Evolutionary conservation across 2,888 invertebrate species (phyloP).

Genomic region (Volucella inanis): DNA sequence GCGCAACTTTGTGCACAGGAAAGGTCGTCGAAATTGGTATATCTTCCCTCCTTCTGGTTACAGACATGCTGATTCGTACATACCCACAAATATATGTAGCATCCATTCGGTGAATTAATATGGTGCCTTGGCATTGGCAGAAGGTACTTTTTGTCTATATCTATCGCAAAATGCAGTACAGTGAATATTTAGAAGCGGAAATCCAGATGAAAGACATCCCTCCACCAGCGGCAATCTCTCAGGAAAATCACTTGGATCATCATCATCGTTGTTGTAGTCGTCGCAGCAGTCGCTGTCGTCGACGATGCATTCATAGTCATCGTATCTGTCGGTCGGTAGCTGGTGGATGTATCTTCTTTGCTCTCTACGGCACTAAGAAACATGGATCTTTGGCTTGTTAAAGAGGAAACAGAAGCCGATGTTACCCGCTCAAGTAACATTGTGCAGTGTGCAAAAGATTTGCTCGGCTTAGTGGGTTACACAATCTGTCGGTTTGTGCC

Average conservation of each 20-base stretch:
- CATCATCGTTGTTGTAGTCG: constrained; percentile 54
- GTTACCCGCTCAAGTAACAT: constrained; percentile 70
- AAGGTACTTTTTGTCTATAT: constrained; percentile 25
- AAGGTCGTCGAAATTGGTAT: constrained; percentile 73
- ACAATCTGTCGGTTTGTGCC: constrained; percentile 56
- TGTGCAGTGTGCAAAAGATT: constrained; percentile 71
- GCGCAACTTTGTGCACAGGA: constrained; percentile 65
- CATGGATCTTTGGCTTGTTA: constrained; percentile 72
- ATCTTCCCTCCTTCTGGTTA: constrained; percentile 53
- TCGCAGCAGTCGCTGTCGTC: constrained; percentile 30
- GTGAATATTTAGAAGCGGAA: constrained; percentile 61
- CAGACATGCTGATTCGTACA: neutral
- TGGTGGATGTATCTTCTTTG: constrained; percentile 47
- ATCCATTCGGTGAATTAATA: constrained; percentile 60
- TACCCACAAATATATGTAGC: constrained; percentile 53
- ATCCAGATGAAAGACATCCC: constrained; percentile 67
- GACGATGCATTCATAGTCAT: neutral
- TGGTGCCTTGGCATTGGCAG: constrained; percentile 60
- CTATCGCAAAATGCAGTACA: constrained; percentile 37
- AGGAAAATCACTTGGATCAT: constrained; percentile 74
- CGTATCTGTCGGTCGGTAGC: constrained; percentile 10
- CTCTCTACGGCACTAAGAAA: constrained; percentile 50
- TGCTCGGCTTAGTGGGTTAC: constrained; percentile 73
- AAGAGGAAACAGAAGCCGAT: constrained; percentile 73
- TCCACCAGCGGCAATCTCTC: constrained; percentile 71